These are phyloP conservation scores for Varecia variegata DNA, from an alignment of 2,797 vertebrate species.

Conservation along the genomic window DNA sequence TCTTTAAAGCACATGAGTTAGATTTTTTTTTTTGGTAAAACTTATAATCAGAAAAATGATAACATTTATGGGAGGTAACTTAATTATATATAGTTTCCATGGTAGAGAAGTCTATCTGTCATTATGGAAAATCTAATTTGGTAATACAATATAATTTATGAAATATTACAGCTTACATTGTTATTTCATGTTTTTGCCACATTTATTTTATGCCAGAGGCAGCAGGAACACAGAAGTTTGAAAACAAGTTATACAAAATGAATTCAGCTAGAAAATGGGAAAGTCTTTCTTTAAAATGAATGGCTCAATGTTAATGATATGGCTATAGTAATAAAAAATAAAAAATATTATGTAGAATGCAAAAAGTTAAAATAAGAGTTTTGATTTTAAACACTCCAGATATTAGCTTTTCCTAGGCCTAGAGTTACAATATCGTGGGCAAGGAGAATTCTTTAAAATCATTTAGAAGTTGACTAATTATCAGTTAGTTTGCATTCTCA, in stretches of 20 bases:
- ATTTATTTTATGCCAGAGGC: slow-evolving; percentile 58
- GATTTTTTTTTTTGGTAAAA: background rate
- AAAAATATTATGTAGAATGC: background rate
- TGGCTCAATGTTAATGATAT: slow-evolving; percentile 41
- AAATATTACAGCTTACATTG: background rate
- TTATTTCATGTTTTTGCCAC: slow-evolving; percentile 44
- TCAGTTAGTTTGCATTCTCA: slow-evolving; percentile 18
- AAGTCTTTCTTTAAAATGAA: slow-evolving; percentile 67
- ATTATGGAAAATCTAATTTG: background rate
- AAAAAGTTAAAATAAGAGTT: background rate
- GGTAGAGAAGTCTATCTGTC: background rate
- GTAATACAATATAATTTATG: background rate
- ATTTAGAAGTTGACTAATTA: slow-evolving; percentile 38
- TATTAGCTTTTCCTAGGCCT: background rate
- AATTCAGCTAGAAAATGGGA: slow-evolving; percentile 62
- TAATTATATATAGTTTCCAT: background rate
- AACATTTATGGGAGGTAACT: background rate
- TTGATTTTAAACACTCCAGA: background rate
- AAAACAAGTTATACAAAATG: slow-evolving; percentile 69
- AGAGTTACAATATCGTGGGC: background rate
- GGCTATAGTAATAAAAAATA: background rate
- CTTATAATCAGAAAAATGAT: background rate
- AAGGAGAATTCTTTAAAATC: background rate
- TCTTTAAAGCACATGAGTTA: background rate
- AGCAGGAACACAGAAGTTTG: background rate